Percentiles rank a stretch among this genome's conserved stretches.
phyloP scores from a whole-genome alignment of 2,888 invertebrate species.

The Torymus aiolomorphi region DNA sequence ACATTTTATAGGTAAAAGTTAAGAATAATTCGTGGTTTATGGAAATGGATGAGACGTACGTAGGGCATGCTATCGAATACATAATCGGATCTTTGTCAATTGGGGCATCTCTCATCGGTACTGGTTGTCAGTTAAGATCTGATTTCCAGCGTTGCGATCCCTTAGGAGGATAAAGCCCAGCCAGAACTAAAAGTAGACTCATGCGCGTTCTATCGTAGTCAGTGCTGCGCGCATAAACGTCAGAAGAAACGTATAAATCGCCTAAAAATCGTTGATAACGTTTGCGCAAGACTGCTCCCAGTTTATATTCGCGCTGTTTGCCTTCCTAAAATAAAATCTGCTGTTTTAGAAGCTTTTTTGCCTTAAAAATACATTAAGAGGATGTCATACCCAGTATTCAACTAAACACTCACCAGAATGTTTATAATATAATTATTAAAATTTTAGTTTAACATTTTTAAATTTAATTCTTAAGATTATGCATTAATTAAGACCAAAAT shows the following conservation, averaged over 20 bases:
- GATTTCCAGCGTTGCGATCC: constrained; percentile 78
- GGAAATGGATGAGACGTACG: constrained; percentile 34
- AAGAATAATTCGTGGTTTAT: too few species aligned
- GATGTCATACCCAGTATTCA: too few species aligned
- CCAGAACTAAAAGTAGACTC: constrained; percentile 82
- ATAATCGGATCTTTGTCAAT: constrained; percentile 54
- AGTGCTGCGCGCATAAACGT: constrained; percentile 78
- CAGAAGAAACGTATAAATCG: constrained; percentile 72
- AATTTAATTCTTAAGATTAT: too few species aligned
- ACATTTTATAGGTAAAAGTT: too few species aligned
- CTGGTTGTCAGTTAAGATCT: constrained; percentile 82
- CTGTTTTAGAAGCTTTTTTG: too few species aligned
- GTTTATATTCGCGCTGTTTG: constrained; percentile 76
- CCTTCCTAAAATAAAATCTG: constrained; percentile 74
- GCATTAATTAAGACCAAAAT: too few species aligned
- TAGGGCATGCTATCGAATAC: constrained; percentile 56
- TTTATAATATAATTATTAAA: neutral
- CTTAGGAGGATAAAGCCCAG: constrained; percentile 82
- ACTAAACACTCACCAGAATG: too few species aligned
- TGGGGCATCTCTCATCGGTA: constrained; percentile 66
- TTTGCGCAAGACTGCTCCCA: constrained; percentile 77
- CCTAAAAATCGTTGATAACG: constrained; percentile 77
- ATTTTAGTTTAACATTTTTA: neutral
- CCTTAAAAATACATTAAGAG: too few species aligned
- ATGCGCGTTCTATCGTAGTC: constrained; percentile 85